Base-by-base conservation (phyloP, 2,113 vertebrate species). In the Lepisosteus oculatus region DNA sequence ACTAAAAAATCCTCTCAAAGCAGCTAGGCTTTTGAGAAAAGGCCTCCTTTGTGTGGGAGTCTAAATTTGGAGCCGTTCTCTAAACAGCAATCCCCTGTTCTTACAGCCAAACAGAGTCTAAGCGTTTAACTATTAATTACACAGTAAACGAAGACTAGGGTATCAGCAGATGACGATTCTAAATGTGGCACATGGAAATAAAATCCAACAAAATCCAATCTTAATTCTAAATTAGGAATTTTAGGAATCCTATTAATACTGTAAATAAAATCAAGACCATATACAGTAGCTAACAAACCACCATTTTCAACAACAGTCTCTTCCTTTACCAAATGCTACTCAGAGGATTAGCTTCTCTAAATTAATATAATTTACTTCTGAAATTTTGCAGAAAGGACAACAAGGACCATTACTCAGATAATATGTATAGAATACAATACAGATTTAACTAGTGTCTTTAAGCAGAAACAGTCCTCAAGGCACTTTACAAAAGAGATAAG, bases 101-200 rank as follows among this genome's bases (percentile, higher is more conserved):
- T 92, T 86, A 79, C 80, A 84, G 79, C 87, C 89, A 91, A 89
- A 92, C 91, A 93, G 90, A 89, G 89, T 78, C 86, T 88, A 88
- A 93, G 92, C 92, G 85, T 93, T 91, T 93, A 94, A 93, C 94
- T 90, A 87, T 92, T 91, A 93, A 94, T 94, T 94, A 93, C 92
- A 91, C 92, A 93, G 91, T 92, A 92, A 94, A 93, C 91, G 68
- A 69, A 56, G 67, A 7, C 61, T 14, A 55, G 6, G 57, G 61
- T 69, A 63, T 65, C 51, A 43, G 61, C 67, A 45, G 72, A 62
- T 55, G 66, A 69, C 29, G 6, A 17, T 47, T 68, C 72, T 15
- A 61, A 62, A 47, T 55, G 61, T 43, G 56, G 8, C 4, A 64
- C 43, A 45, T 4, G 8, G 51, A 44, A 43, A 61, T 13, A 45